Evolutionary conservation across 2,113 vertebrate species (phyloP).

Genomic region (Takifugu bimaculatus): DNA sequence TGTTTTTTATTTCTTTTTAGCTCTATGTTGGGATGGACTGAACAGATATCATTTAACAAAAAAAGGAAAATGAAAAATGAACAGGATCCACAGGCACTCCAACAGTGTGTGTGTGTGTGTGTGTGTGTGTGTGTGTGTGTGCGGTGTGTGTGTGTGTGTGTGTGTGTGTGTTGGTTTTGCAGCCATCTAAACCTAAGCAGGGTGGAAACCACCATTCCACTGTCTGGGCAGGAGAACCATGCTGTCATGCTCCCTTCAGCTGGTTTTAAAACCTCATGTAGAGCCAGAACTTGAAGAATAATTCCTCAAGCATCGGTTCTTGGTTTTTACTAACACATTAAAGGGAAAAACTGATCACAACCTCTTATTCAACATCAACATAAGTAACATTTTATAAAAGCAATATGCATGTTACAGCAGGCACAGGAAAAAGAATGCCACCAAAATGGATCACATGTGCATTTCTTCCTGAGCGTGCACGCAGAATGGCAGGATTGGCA

Average conservation of each 20-base stretch:
- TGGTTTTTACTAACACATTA: no score
- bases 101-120: neutral
- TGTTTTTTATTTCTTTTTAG: neutral
- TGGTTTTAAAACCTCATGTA: no score
- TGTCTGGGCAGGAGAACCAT: slow-evolving; percentile 46
- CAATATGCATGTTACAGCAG: slow-evolving; percentile 8
- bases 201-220: slow-evolving; percentile 31
- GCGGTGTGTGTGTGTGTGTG: no score
- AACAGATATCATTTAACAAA: slow-evolving; percentile 34
- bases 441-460: neutral
- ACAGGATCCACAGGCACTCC: slow-evolving; percentile 33
- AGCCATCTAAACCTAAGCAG: neutral
- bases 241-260: slow-evolving; percentile 40
- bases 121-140: neutral
- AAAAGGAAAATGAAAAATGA: slow-evolving; percentile 19
- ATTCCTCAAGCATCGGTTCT: no score
- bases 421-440: neutral
- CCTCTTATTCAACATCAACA: no score
- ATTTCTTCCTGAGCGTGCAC: no score
- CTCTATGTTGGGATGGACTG: slow-evolving; percentile 9
- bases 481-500: no score
- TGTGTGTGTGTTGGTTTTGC: neutral
- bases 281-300: no score
- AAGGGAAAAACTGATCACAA: no score
- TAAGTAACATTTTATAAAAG: no score